Percentiles rank a stretch among this genome's conserved stretches.
Evolutionary conservation across 2,888 invertebrate species (phyloP).

Genomic region (Hemaris fuciformis): DNA sequence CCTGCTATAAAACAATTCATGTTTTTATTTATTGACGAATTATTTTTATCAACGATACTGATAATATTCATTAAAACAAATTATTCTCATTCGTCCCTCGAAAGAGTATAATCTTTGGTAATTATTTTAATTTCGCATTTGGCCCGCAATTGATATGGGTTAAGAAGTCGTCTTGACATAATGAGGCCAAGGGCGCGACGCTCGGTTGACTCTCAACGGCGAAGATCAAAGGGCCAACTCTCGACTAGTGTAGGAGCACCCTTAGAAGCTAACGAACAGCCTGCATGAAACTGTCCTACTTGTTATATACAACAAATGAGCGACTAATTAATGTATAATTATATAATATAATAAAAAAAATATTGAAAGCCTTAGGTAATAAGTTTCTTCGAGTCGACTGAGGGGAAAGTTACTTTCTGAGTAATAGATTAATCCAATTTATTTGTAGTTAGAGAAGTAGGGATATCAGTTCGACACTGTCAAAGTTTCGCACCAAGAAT

Average conservation of each 20-base stretch:
- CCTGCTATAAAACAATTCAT: too few relatives aligned
- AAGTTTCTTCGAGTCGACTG: background rate
- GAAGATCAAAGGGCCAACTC: constrained; percentile 55
- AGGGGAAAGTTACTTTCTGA: background rate
- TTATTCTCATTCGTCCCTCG: background rate
- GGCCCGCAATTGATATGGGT: constrained; percentile 33
- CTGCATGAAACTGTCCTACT: constrained; percentile 35
- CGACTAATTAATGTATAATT: background rate
- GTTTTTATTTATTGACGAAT: too few relatives aligned
- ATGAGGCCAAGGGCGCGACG: constrained; percentile 48
- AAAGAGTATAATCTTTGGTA: background rate
- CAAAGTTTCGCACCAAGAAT: constrained; percentile 22
- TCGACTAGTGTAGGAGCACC: constrained; percentile 41
- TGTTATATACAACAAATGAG: constrained; percentile 17
- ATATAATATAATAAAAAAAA: background rate
- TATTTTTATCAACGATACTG: background rate
- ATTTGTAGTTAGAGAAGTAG: background rate
- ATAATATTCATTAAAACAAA: background rate
- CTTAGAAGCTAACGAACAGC: constrained; percentile 53
- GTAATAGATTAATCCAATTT: constrained; percentile 1
- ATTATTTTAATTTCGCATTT: constrained; percentile 17
- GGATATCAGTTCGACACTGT: constrained; percentile 5
- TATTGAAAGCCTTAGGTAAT: background rate
- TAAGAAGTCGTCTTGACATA: constrained; percentile 40
- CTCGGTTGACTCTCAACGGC: constrained; percentile 35